These are phyloP conservation scores for Drosophila azteca DNA, from an alignment of 1,140 invertebrate species.

Conservation along the genomic window DNA sequence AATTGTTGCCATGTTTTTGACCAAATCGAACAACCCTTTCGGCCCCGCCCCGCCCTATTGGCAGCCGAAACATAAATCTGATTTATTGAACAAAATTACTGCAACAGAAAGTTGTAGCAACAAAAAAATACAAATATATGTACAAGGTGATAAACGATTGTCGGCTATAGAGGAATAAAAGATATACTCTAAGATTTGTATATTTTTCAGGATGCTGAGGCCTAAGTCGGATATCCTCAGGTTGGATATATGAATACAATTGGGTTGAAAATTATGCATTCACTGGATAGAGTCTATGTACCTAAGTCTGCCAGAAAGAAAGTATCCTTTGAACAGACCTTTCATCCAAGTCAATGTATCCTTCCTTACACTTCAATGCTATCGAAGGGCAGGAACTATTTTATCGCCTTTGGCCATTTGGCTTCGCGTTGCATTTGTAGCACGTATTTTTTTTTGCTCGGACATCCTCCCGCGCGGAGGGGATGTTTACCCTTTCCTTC, in stretches of 20 bases:
- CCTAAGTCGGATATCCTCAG: no score
- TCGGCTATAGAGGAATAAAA: not conserved
- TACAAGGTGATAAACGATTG: not conserved
- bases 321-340: not conserved
- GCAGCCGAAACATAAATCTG: constrained; percentile 42
- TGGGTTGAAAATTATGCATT: no score
- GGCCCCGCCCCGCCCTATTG: constrained; percentile 17
- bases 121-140: constrained; percentile 6
- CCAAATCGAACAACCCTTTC: constrained; percentile 27
- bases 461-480: no score
- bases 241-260: no score
- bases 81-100: constrained; percentile 64
- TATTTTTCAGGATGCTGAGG: no score
- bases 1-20: constrained; percentile 41
- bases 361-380: constrained; percentile 11
- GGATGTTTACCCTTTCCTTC: not conserved
- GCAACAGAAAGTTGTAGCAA: constrained; percentile 11
- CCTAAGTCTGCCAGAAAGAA: no score
- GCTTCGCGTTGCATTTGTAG: constrained; percentile 20
- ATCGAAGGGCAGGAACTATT: constrained; percentile 50
- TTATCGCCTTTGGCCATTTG: constrained; percentile 63
- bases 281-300: no score
- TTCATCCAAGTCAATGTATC: not conserved
- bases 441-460: constrained; percentile 5
- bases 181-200: constrained; percentile 3